Base-by-base conservation (phyloP, 1,140 invertebrate species). In the Micrasema longulum region DNA sequence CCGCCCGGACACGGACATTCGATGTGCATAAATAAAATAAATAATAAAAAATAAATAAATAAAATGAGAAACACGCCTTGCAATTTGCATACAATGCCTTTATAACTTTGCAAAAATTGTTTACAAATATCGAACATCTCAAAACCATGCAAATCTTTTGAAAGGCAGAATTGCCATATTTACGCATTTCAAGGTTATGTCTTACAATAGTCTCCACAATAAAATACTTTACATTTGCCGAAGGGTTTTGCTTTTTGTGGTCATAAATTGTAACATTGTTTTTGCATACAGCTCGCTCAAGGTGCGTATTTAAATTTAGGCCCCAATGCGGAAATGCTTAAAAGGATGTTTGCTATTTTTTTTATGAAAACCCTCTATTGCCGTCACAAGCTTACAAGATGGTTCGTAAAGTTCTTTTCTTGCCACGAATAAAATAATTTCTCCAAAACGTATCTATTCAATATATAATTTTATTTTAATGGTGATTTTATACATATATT, bases 221-320 rank as follows among this genome's bases (percentile, higher is more conserved):
- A 64, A 64, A 64, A 26, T 64, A 41, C 41, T 64, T 45, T 47
- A 64, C 43, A 23, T 64, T 64, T 48, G 55, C 55, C 55, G 55
- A 66, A 66, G 63, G 63, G 50, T 55, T 68, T 31, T 10, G 4
- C 66, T 68, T 69, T 69, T 69, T 69, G 67, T 48, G 52, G 67
- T 60, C 67, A 48, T 69, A 69, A 69, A 69, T 69, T 69, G 67
- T 38, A 69, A 57, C 38, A 69, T 16, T 62, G 41, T 69, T 60
- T 69, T 69, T 48, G 67, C 67, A 69, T 47, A 69, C 35, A 55
- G 45, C 31, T 26, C 23, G 16, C 43, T 64, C 60, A 64, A 64
- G 22, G 43, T 45, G 43, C 18, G 47, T 64, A 64, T 64, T 64
- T 41, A 45, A 64, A 64, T 45, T 64, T 41, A 41, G 38, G 36